Evolutionary conservation across 2,797 vertebrate species (phyloP).

Genomic region (Macrochelys suwanniensis): DNA sequence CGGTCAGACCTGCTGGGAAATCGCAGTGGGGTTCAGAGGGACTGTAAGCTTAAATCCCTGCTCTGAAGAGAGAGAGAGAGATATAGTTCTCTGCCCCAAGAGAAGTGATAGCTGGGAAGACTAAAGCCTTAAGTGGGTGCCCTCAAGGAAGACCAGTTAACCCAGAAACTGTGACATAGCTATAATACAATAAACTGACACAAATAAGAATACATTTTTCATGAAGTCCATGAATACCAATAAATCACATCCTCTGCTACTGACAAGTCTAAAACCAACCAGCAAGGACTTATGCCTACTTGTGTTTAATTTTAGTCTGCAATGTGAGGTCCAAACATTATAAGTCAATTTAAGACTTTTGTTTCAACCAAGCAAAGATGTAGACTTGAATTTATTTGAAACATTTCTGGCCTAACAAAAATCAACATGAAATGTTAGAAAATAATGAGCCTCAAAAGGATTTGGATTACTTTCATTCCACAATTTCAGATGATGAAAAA

Average conservation of each 20-base stretch:
- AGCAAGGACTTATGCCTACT: slow-evolving; percentile 53
- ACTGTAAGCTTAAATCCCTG: not conserved
- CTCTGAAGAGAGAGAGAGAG: not conserved
- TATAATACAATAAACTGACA: not conserved
- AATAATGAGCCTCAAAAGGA: slow-evolving; percentile 75
- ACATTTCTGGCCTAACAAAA: slow-evolving; percentile 60
- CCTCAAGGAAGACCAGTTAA: not conserved
- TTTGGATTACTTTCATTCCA: slow-evolving; percentile 71
- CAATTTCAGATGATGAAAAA: slow-evolving; percentile 73
- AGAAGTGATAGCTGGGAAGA: not conserved
- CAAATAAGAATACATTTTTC: not conserved
- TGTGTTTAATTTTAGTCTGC: slow-evolving; percentile 56
- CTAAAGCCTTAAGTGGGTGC: not conserved
- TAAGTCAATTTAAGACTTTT: slow-evolving; percentile 63
- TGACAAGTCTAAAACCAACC: slow-evolving; percentile 37
- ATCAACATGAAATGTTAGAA: slow-evolving; percentile 73
- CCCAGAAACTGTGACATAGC: not conserved
- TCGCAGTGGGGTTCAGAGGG: not conserved
- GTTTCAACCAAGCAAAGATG: slow-evolving; percentile 70
- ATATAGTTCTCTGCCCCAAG: not conserved
- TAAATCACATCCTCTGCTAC: not conserved
- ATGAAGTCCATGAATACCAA: slow-evolving; percentile 2
- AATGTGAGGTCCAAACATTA: slow-evolving; percentile 55
- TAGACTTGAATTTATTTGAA: slow-evolving; percentile 70
- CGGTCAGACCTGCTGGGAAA: not conserved